Evolutionary conservation across 2,113 vertebrate genomes (phyloP).

Genomic region (Menura novaehollandiae): DNA sequence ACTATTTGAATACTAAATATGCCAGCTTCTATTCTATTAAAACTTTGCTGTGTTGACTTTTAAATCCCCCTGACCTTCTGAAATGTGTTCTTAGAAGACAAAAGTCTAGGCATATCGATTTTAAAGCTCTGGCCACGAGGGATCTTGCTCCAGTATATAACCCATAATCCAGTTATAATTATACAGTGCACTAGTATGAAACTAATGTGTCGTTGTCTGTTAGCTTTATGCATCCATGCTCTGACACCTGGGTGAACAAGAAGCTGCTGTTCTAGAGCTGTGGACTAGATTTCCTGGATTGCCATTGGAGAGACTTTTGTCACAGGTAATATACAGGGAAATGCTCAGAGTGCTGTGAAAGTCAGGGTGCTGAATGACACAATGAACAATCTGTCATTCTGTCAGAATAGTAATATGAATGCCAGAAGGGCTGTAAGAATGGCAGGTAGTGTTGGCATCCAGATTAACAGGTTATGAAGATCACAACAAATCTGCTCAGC

Average conservation of each 20-base stretch:
- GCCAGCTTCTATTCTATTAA: not conserved
- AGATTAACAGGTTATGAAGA: not conserved
- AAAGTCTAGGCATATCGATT: not conserved
- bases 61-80: not conserved
- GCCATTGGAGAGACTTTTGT: not conserved
- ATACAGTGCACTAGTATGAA: not conserved
- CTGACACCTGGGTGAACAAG: not conserved
- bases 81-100: not conserved
- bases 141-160: not conserved
- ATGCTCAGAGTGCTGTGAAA: not conserved
- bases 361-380: not conserved
- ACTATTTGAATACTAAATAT: not conserved
- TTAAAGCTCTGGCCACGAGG: not conserved
- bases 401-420: not conserved
- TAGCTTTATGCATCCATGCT: not conserved
- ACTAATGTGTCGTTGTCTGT: rapidly evolving
- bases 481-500: not conserved
- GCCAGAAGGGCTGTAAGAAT: not conserved
- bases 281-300: not conserved
- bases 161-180: not conserved
- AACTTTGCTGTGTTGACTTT: not conserved
- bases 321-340: not conserved
- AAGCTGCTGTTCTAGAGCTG: not conserved
- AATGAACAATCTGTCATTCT: not conserved
- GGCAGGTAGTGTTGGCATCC: not conserved